Conservation (phyloP, 1,140 invertebrate species). For the Drosophila parabipectinata region DNA sequence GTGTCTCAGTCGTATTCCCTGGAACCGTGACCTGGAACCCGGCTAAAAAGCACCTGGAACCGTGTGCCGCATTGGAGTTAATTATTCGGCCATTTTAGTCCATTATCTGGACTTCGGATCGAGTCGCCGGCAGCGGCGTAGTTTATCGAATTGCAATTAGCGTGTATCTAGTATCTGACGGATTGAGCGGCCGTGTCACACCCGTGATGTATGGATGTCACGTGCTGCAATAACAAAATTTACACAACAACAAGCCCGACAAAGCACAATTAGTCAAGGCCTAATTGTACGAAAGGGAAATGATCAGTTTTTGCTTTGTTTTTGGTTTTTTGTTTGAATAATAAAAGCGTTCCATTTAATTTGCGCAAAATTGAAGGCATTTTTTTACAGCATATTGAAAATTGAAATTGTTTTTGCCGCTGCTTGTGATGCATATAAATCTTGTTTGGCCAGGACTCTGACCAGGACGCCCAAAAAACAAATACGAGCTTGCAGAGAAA, state of each 20-base stretch:
- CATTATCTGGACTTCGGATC: conserved; percentile 61
- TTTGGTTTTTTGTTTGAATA: not conserved
- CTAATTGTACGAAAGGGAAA: conserved; percentile 37
- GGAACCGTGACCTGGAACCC: conserved; percentile 8
- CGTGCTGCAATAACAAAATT: conserved; percentile 36
- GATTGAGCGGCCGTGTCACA: conserved; percentile 30
- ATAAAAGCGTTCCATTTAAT: conserved; percentile 28
- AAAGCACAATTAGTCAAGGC: conserved; percentile 33
- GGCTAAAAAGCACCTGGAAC: not conserved
- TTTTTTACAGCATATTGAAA: conserved; percentile 32
- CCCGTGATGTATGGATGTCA: conserved; percentile 40
- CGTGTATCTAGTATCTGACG: conserved; percentile 38
- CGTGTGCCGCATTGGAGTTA: conserved; percentile 59
- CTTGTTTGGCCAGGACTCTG: conserved; percentile 55
- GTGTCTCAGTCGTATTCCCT: conserved; percentile 5
- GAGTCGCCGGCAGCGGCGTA: conserved; percentile 45
- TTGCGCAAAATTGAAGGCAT: conserved; percentile 20
- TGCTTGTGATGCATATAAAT: conserved; percentile 66
- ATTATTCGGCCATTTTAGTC: conserved; percentile 77
- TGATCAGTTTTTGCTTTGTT: conserved; percentile 28
- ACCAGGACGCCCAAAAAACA: conserved; percentile 17
- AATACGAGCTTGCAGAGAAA: conserved; percentile 24
- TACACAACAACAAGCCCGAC: conserved; percentile 2
- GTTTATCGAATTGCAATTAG: conserved; percentile 79
- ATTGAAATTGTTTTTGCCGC: conserved; percentile 56